phyloP scores from a whole-genome alignment of 2,888 invertebrate genomes.

The Yponomeuta malinellus region DNA sequence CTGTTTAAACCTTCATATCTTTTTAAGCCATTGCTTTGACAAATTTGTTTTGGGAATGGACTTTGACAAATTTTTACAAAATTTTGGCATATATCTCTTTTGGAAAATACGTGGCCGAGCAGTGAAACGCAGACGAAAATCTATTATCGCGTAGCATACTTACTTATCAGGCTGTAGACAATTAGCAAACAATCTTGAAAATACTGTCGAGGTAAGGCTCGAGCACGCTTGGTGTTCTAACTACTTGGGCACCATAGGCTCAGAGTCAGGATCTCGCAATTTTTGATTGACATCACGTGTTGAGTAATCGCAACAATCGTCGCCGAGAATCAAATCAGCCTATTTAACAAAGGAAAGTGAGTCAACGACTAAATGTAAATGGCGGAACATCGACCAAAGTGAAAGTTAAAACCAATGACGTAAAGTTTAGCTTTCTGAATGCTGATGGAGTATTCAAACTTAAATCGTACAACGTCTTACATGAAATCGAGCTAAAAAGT shows the following conservation, averaged over 20 bases:
- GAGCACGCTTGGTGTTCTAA: not conserved
- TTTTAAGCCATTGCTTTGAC: no score
- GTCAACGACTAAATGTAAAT: slow-evolving; percentile 24
- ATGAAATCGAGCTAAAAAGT: slow-evolving; percentile 61
- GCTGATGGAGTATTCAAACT: slow-evolving; percentile 36
- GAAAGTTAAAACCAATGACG: slow-evolving; percentile 40
- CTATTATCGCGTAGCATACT: no score
- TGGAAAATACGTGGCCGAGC: no score
- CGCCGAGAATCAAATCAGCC: not conserved
- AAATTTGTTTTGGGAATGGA: no score
- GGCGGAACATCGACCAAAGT: slow-evolving; percentile 27
- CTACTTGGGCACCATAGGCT: not conserved
- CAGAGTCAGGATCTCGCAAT: not conserved
- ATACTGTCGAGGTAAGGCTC: not conserved
- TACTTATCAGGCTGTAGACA: not conserved
- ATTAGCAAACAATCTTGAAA: not conserved
- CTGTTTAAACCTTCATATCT: no score
- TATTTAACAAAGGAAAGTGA: slow-evolving; percentile 25
- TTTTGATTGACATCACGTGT: not conserved
- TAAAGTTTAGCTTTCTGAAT: slow-evolving; percentile 49
- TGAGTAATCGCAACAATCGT: slow-evolving; percentile 4
- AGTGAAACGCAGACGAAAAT: no score
- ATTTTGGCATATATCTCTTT: no score
- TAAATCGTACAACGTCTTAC: slow-evolving; percentile 18
- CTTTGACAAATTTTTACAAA: no score